Evolutionary conservation across 30 jellyfish, hydroid and myxozoan species (phyloP), one percentile per base, ranked within the genome.

Genomic region (Phacellophora camtschatica): DNA sequence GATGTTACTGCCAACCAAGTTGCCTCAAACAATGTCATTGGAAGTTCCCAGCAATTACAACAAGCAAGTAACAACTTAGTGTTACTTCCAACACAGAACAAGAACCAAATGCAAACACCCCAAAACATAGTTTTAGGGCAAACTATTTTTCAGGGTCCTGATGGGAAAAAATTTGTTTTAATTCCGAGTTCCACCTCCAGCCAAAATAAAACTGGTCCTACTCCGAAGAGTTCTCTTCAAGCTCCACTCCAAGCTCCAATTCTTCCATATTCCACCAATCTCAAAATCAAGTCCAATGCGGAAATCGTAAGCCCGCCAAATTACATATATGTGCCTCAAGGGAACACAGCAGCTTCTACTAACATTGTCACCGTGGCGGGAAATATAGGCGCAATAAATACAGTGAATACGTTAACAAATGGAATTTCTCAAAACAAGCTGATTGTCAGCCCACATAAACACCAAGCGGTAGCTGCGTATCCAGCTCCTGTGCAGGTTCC

Each of bases 91-190:
- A 37, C 74, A 32, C 79, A 85, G 31, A 30, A 24, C 59, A 72
- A 62, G 18, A 35, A 35, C 31, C 82, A 41, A 10, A 23, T 42
- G 13, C 83, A 36, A 83, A 32, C 74, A 13, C 86, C 32, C 3
- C 65, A 57, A 23, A 74, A 69, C 28, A 75, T 85, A 31, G 77
- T 85, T 31, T 16, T 85, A 48, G 96, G 96, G 59, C 96, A 85
- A 43, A 85, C 96, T 0, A 68, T 85, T 16, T 74, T 85, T 24
- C 82, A 74, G 50, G 70, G 77, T 1, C 85, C 84, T 18, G 88
- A 74, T 32, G 96, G 96, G 6, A 85, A 85, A 71, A 74, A 74
- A 55, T 70, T 74, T 43, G 59, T 85, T 29, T 75, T 85, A 16
- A 74, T 85, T 1, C 90, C 90, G 16, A 66, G 83, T 32, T 28